phyloP scores from a whole-genome alignment of 1,140 invertebrate genomes.

The Nomia melanderi region DNA sequence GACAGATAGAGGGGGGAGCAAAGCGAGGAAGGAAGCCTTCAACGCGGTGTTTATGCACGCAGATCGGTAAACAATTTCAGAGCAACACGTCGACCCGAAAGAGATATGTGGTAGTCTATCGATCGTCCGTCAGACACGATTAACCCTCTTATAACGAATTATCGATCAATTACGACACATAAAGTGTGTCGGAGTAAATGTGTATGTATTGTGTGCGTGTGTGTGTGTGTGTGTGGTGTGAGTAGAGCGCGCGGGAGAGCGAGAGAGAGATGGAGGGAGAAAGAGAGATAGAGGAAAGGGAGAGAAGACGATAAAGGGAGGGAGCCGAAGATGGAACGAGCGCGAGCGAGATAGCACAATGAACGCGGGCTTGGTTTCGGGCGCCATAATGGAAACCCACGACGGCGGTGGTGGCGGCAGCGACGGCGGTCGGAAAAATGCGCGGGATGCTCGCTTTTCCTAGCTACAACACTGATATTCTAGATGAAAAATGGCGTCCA shows the following conservation, averaged over 20 bases:
- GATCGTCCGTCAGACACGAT: constrained; percentile 58
- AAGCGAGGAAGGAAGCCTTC: constrained; percentile 56
- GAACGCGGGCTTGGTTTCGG: constrained; percentile 67
- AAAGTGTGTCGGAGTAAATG: constrained; percentile 29
- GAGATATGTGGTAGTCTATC: constrained; percentile 57
- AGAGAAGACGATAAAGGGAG: neutral
- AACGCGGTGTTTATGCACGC: constrained; percentile 63
- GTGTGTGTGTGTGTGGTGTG: too few species aligned
- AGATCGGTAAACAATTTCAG: constrained; percentile 68
- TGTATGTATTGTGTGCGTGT: too few species aligned
- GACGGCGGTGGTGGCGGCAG: constrained; percentile 42
- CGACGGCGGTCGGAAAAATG: constrained; percentile 67
- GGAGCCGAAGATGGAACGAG: constrained; percentile 33
- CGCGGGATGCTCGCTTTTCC: constrained; percentile 70
- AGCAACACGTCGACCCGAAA: constrained; percentile 58
- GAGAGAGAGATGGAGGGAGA: neutral
- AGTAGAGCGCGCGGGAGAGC: neutral
- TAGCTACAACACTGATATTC: constrained; percentile 41
- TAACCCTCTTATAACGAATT: constrained; percentile 65
- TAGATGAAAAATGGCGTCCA: constrained; percentile 70
- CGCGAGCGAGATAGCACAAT: constrained; percentile 43
- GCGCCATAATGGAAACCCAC: constrained; percentile 71
- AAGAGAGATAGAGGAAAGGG: neutral
- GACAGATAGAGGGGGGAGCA: constrained; percentile 36
- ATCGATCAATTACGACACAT: constrained; percentile 68